A percentile compares a stretch with the other conserved stretches of the same genome.
Conservation (phyloP, 2,888 invertebrate species). For the Papilio protenor region DNA sequence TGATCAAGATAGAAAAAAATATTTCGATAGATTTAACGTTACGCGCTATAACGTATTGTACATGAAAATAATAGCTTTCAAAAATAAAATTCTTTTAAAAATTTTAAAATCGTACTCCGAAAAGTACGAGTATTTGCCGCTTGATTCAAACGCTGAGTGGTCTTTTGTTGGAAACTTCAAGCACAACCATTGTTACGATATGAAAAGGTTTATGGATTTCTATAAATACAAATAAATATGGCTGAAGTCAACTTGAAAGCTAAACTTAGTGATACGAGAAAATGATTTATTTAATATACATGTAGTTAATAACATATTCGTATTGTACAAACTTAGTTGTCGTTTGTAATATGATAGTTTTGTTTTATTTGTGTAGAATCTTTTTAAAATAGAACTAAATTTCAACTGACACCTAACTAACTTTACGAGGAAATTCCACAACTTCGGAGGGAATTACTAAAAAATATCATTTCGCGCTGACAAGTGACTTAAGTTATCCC, state of each 20-base stretch:
- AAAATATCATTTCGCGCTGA: neutral
- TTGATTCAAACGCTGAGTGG: constrained; percentile 30
- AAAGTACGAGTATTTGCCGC: constrained; percentile 33
- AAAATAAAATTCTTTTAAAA: constrained; percentile 14
- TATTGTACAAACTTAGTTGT: neutral
- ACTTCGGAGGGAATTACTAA: neutral
- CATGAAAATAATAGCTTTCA: constrained; percentile 2
- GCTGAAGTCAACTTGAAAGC: constrained; percentile 18
- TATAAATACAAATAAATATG: constrained; percentile 28
- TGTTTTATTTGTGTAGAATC: neutral
- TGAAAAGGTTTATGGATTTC: constrained; percentile 32
- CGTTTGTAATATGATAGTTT: neutral
- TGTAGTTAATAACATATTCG: neutral
- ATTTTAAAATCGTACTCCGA: constrained; percentile 15
- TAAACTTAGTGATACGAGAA: neutral
- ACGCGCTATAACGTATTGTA: neutral
- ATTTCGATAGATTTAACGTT: neutral
- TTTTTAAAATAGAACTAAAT: neutral
- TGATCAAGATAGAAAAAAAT: neutral
- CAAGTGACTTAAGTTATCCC: neutral
- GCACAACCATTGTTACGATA: constrained; percentile 32
- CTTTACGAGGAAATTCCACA: too few species aligned
- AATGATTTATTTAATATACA: neutral
- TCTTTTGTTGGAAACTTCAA: constrained; percentile 30
- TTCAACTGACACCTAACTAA: neutral